phyloP scores from a whole-genome alignment of 2,888 invertebrate species.

The Drosophila affinis region DNA sequence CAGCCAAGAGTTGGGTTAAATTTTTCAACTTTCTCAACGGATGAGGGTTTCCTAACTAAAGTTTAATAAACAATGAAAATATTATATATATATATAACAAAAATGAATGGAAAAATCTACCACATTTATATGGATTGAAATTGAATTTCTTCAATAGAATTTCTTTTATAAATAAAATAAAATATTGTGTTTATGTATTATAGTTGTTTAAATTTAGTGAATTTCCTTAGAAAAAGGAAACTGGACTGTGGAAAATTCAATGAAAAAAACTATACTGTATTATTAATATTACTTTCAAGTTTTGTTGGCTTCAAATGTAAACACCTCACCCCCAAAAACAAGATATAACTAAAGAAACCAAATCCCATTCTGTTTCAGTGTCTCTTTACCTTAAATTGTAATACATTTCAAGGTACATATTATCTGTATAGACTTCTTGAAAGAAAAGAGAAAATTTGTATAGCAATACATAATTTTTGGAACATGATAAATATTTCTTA shows the following conservation, averaged over 20 bases:
- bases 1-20: conserved; percentile 1
- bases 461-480: background rate
- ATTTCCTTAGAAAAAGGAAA: background rate
- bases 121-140: background rate
- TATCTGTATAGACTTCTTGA: background rate
- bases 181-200: no score
- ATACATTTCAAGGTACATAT: background rate
- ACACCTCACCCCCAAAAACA: no score
- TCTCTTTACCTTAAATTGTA: no score
- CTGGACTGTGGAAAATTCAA: background rate
- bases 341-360: no score
- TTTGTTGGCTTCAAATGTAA: no score
- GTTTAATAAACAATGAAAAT: conserved; percentile 21
- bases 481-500: background rate
- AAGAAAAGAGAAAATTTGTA: background rate
- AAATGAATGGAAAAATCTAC: background rate
- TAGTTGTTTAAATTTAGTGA: background rate
- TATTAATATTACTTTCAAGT: background rate
- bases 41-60: conserved; percentile 18
- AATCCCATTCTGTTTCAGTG: no score
- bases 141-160: background rate
- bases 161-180: background rate
- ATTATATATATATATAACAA: background rate
- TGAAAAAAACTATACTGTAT: no score
- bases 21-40: conserved; percentile 31